Evolutionary conservation across 2,113 vertebrate genomes (phyloP), one percentile per base, ranked within the genome.

Genomic region (Thalassarche chlororhynchos): DNA sequence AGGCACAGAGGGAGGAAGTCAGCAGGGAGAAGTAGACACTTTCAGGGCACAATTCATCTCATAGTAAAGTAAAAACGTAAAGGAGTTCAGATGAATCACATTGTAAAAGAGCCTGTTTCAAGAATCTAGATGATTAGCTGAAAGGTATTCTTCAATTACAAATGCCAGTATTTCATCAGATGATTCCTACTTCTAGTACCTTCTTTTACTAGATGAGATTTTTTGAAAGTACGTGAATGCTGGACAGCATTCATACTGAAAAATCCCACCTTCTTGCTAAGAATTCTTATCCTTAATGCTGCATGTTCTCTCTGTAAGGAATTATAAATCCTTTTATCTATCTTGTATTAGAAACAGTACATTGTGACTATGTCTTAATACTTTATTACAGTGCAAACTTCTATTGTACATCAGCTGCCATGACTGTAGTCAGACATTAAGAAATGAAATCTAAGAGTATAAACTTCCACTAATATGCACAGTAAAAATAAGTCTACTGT

Each of bases 61-160:
- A 76, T 40, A 0, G 0, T 84, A 51, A 93, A 95, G 57, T 75
- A 94, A 93, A 93, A 91, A 89, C 14, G 31, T 87, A 38, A 38
- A 85, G 28, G n/a, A 82, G 4, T 82, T 96, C 60, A 84, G 26
- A 68, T 84, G 29, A 94, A 89, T 82, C 38, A 82, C 4, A 0
- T 55, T 82, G 32, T 85, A 71, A 89, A 89, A 89, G 12, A 76
- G 2, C 21, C 52, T 71, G 21, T 57, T 95, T 82, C 71, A 95
- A 93, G 52, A 76, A 84, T 93, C 46, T 60, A n/a, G 44, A 51
- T 89, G 55, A 89, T 96, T 91, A 89, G 38, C 81, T 96, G 77
- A 82, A 84, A 89, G 38, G 5, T 93, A 64, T 91, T 89, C 32
- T 71, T 91, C 69, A 55, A 14, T 71, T 96, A 91, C 38, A 91